phyloP scores from a whole-genome alignment of 2,888 invertebrate species.

The Seira musarum region DNA sequence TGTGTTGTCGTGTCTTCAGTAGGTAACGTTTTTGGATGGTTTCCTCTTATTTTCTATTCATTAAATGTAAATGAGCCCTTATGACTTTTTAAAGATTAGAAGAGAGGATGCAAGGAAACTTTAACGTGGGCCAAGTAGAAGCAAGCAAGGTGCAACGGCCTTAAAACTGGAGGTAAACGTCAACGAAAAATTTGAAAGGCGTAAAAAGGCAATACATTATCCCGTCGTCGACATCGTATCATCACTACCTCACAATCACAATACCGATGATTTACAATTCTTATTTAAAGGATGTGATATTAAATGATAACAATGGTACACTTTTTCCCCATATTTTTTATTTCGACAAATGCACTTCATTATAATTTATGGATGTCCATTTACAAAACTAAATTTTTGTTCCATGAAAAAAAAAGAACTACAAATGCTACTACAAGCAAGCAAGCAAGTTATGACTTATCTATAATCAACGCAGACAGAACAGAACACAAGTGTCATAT shows the following conservation, averaged over 20 bases:
- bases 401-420: constrained; percentile 6
- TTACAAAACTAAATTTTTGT: constrained; percentile 3
- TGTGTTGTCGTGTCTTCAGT: constrained; percentile 9
- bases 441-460: background rate
- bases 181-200: background rate
- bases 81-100: constrained; percentile 28
- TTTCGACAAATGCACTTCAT: constrained; percentile 7
- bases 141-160: constrained; percentile 18
- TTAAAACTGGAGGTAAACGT: background rate
- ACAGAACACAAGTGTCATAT: background rate
- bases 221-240: constrained; percentile 12
- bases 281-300: background rate
- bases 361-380: constrained; percentile 9
- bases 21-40: background rate
- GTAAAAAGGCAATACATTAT: constrained; percentile 1
- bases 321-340: background rate
- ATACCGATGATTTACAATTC: constrained; percentile 33
- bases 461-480: constrained; percentile 20
- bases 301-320: constrained; percentile 18
- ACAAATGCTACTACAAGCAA: constrained; percentile 9
- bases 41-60: constrained; percentile 15
- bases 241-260: constrained; percentile 27
- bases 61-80: constrained; percentile 18
- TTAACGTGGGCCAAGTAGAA: background rate
- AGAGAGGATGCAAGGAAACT: constrained; percentile 6